Base-by-base conservation (phyloP, 2,888 invertebrate genomes). In the Lamellibrachia satsuma region DNA sequence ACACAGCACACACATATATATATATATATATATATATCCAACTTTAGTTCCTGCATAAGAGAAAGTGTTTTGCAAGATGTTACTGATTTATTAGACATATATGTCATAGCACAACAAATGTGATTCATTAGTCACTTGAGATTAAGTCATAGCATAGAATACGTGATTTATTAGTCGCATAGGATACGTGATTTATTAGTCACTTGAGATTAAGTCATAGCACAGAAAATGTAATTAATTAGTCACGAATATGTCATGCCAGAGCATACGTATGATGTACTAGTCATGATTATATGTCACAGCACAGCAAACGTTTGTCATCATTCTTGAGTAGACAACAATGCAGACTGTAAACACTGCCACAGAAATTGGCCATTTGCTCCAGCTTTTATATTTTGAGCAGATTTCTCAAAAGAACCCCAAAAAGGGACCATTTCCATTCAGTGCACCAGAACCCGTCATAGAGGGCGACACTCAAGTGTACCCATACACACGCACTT, bases 351-450 rank as follows among this genome's bases (percentile, higher is more conserved):
- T 39, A 39, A 39, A 39, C 39, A 39, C 55, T 55, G 7, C 55
- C 55, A 55, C 55, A 55, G n/a, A 75, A 75, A 15, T 75, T 75
- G 75, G 75, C 75, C 75, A 75, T 75, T 75, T 55, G 55, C 55
- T 55, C 55, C 55, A 9, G 55, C 55, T 9, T 55, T 55, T 75
- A 75, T 75, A 75, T 75, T 75, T 75, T 75, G 75, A 11, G 22
- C 75, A 75, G 75, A 15, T 75, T 75, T 75, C 75, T 75, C 75
- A 22, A n/a, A 75, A 11, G 75, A 75, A 75, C 75, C 75, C 39
- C 75, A 75, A 75, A 75, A 75, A 75, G 75, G 75, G 75, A 11
- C 22, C 75, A 75, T 75, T 75, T 75, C 75, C 75, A 75, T 75
- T 75, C 75, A 75, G 75, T 22, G 11, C n/a, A 75, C 6, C 75